A percentile compares a stretch with the other conserved stretches of the same genome.
Evolutionary conservation across 2,888 invertebrate species (phyloP).

Genomic region (Norana najaformis): DNA sequence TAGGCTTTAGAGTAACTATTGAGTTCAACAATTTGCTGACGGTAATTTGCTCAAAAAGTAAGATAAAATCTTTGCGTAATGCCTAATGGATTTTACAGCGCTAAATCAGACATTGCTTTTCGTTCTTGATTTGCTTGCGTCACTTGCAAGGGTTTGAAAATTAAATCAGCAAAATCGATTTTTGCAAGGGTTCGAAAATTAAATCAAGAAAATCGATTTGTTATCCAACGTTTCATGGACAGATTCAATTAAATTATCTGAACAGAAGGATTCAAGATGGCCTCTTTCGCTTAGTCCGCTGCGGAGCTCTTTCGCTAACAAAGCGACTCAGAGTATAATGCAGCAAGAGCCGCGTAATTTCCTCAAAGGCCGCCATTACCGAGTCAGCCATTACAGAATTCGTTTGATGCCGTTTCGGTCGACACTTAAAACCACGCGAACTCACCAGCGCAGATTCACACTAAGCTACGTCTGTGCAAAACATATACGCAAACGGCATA

Average conservation of each 20-base stretch:
- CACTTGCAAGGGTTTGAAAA: not conserved
- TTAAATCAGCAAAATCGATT: too few relatives aligned
- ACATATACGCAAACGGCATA: not conserved
- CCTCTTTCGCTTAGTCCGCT: not conserved
- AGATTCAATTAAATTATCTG: not conserved
- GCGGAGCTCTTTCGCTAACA: not conserved
- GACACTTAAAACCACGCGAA: not conserved
- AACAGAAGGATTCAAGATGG: not conserved
- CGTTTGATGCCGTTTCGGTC: not conserved
- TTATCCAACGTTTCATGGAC: not conserved
- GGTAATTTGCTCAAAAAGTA: too few relatives aligned
- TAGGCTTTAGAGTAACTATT: not conserved
- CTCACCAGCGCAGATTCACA: not conserved
- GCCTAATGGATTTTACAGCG: not conserved
- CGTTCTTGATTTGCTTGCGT: not conserved
- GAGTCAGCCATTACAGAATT: conserved; percentile 6
- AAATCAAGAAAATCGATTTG: not conserved
- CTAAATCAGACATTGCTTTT: not conserved
- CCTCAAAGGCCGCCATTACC: not conserved
- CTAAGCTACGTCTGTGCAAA: not conserved
- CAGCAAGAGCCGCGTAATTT: not conserved
- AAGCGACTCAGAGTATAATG: not conserved
- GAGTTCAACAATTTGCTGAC: not conserved
- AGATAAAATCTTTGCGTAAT: not conserved
- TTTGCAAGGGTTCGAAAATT: not conserved